phyloP scores from a whole-genome alignment of 2,888 invertebrate species.

The Linnaemya tessellans region DNA sequence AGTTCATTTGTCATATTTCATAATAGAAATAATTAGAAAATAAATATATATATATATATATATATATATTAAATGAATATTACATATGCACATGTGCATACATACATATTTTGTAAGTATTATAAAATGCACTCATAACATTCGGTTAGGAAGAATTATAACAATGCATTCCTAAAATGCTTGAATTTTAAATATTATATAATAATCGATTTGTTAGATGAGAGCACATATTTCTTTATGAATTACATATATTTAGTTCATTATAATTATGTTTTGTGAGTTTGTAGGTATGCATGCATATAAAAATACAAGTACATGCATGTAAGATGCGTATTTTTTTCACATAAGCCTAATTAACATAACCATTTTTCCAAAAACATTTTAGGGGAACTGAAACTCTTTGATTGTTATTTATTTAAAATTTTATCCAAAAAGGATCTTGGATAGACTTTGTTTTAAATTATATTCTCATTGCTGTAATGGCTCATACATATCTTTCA shows the following conservation, averaged over 20 bases:
- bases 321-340: too few species aligned
- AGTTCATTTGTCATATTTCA: conserved; percentile 56
- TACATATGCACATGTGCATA: conserved; percentile 11
- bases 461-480: neutral
- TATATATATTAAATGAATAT: neutral
- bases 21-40: conserved; percentile 56
- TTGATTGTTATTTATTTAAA: neutral
- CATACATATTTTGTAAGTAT: too few species aligned
- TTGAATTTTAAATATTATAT: neutral
- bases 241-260: too few species aligned
- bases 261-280: too few species aligned
- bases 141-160: conserved; percentile 27
- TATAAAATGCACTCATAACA: conserved; percentile 27
- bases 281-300: too few species aligned
- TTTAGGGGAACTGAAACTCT: neutral
- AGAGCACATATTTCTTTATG: neutral
- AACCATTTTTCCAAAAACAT: too few species aligned
- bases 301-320: too few species aligned
- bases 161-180: conserved; percentile 3
- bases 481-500: neutral
- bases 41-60: conserved; percentile 26
- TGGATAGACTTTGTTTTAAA: neutral
- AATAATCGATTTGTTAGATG: conserved; percentile 19
- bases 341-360: too few species aligned
- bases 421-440: neutral